Conservation (phyloP, 2,888 invertebrate species). For the Hydriomena furcata region DNA sequence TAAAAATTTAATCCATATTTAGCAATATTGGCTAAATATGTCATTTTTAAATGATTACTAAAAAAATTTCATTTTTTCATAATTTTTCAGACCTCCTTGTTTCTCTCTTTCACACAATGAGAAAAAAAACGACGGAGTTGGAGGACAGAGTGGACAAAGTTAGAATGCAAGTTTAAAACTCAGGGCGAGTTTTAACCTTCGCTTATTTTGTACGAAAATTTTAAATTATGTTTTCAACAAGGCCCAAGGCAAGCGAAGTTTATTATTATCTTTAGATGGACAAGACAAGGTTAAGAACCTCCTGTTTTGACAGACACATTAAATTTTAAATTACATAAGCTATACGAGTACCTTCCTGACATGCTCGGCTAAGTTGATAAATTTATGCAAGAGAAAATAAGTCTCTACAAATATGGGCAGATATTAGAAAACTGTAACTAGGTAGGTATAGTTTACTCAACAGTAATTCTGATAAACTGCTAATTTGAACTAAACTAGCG, state of each 20-base stretch:
- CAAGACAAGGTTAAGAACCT: conserved; percentile 43
- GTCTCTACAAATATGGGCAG: conserved; percentile 5
- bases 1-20: too few relatives aligned
- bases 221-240: conserved; percentile 38
- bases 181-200: conserved; percentile 49
- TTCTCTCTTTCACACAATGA: conserved; percentile 25
- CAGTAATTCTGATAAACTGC: neutral
- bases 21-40: too few relatives aligned
- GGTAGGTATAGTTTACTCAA: conserved; percentile 1
- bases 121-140: neutral
- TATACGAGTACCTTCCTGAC: neutral
- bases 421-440: neutral
- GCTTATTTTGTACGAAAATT: conserved; percentile 44
- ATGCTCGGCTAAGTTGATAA: too few relatives aligned
- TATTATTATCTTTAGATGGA: conserved; percentile 36
- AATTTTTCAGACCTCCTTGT: too few relatives aligned
- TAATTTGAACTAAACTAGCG: neutral
- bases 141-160: neutral
- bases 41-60: too few relatives aligned
- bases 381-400: conserved; percentile 6
- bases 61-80: too few relatives aligned
- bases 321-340: conserved; percentile 24
- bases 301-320: conserved; percentile 40
- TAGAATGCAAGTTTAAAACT: too few relatives aligned
- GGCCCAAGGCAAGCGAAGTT: conserved; percentile 34